These are phyloP conservation scores for Leptatherina wallacei DNA, from an alignment of 2,797 vertebrate genomes.

Conservation along the genomic window DNA sequence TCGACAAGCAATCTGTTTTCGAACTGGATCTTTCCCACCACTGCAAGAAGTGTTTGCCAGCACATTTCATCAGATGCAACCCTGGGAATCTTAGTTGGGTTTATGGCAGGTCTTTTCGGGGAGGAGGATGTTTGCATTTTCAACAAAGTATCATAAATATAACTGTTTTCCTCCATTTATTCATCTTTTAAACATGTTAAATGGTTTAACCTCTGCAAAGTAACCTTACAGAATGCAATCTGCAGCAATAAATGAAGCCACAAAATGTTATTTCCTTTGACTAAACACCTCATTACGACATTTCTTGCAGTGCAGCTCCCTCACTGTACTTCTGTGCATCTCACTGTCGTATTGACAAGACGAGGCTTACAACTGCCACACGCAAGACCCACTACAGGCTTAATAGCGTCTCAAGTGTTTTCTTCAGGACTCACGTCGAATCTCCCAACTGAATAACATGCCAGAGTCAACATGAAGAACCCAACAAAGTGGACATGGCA, in stretches of 20 bases:
- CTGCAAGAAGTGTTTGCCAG: constrained; percentile 59
- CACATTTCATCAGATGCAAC: constrained; percentile 4
- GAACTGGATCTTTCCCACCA: constrained; percentile 35
- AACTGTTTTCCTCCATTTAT: too few species aligned
- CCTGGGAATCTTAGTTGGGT: not conserved
- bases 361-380: constrained; percentile 65
- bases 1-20: constrained; percentile 79
- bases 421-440: constrained; percentile 72
- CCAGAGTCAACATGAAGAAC: constrained; percentile 54
- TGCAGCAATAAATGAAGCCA: not conserved
- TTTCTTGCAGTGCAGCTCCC: constrained; percentile 53
- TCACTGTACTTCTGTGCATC: constrained; percentile 70
- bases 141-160: too few species aligned
- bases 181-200: too few species aligned
- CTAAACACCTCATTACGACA: constrained; percentile 4
- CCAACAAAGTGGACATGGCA: constrained; percentile 22
- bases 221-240: not conserved
- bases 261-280: constrained; percentile 19
- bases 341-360: constrained; percentile 70
- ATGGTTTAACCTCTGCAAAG: too few species aligned
- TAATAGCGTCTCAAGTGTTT: constrained; percentile 85
- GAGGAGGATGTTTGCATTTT: not conserved
- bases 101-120: constrained; percentile 3
- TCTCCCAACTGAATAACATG: constrained; percentile 66
- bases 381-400: constrained; percentile 76